Conservation (phyloP, 2,888 invertebrate genomes). For the Parnassius apollo region DNA sequence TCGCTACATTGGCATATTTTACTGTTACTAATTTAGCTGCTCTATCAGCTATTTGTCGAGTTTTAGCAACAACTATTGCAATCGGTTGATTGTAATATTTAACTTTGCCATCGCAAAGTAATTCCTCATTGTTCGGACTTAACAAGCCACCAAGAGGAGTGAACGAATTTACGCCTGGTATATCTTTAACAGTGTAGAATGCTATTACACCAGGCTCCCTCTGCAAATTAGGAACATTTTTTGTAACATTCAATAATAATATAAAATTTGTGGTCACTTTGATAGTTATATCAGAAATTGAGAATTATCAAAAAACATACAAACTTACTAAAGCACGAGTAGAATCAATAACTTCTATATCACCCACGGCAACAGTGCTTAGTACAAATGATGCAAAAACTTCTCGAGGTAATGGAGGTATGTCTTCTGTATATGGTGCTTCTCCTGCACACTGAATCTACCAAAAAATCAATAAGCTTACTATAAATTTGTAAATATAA, state of each 20-base stretch:
- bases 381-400: constrained; percentile 84
- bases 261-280: too few species aligned
- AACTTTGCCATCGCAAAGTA: constrained; percentile 50
- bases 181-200: constrained; percentile 82
- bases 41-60: constrained; percentile 71
- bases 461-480: constrained; percentile 1
- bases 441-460: constrained; percentile 84
- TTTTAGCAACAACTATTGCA: constrained; percentile 79
- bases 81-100: constrained; percentile 54
- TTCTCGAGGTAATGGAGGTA: constrained; percentile 79
- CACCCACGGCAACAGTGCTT: constrained; percentile 71
- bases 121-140: constrained; percentile 57
- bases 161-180: constrained; percentile 85
- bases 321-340: constrained; percentile 81
- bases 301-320: background rate
- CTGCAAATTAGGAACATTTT: constrained; percentile 55
- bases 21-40: constrained; percentile 81
- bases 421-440: constrained; percentile 84
- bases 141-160: constrained; percentile 44
- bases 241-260: too few species aligned
- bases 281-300: background rate
- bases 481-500: background rate
- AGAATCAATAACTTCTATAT: constrained; percentile 79
- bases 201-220: constrained; percentile 82
- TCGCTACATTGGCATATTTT: constrained; percentile 64